phyloP scores from a whole-genome alignment of 1,140 invertebrate genomes.

The Ruditapes philippinarum region DNA sequence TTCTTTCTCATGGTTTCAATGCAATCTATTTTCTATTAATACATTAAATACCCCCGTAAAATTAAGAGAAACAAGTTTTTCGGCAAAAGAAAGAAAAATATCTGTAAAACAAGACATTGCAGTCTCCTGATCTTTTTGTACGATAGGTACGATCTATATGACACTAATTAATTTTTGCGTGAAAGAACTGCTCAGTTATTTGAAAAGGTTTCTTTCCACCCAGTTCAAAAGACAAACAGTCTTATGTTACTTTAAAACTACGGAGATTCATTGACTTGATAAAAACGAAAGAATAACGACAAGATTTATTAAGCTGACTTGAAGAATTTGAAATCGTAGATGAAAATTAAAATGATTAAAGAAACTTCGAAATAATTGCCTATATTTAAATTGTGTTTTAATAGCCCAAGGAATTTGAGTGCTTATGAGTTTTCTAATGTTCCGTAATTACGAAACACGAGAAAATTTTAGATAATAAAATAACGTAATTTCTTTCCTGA shows the following conservation, averaged over 20 bases:
- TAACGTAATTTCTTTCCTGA: no score
- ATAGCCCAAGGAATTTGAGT: not conserved
- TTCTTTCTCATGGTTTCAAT: conserved; percentile 59
- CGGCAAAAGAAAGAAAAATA: not conserved
- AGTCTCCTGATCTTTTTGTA: not conserved
- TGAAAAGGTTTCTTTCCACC: not conserved
- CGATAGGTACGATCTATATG: conserved; percentile 7
- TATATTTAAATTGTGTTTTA: not conserved
- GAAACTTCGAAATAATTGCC: conserved; percentile 3
- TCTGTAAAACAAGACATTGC: not conserved
- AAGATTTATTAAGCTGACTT: conserved; percentile 18
- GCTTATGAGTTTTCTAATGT: not conserved
- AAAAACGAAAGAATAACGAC: not conserved
- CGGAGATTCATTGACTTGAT: conserved; percentile 7
- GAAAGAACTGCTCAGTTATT: conserved; percentile 20
- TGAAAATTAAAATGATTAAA: conserved; percentile 22
- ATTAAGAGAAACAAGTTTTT: conserved; percentile 40
- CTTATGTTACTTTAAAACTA: conserved; percentile 5
- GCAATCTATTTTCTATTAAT: conserved; percentile 47
- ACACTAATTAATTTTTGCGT: conserved; percentile 55
- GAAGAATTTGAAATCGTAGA: conserved; percentile 34
- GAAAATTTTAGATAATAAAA: not conserved
- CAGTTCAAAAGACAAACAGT: conserved; percentile 58
- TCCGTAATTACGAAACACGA: not conserved
- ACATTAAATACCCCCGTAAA: conserved; percentile 7